These are phyloP conservation scores for Clostera curtula DNA, from an alignment of 2,888 invertebrate genomes.

Conservation along the genomic window DNA sequence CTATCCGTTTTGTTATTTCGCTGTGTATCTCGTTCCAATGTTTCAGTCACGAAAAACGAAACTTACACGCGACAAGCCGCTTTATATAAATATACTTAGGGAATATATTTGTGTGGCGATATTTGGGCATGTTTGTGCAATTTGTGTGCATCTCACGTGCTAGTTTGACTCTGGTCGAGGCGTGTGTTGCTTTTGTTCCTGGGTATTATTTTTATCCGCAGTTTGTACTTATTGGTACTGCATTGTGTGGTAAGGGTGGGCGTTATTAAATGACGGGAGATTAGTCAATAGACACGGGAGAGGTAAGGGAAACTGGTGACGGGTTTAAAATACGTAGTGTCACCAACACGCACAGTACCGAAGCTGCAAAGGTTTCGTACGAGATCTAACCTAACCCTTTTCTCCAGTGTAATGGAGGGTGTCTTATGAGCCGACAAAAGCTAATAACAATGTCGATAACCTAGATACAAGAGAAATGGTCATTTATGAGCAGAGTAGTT, in stretches of 20 bases:
- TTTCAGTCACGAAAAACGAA: conserved; percentile 33
- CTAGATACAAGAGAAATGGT: too few relatives aligned
- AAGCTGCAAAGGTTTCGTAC: too few relatives aligned
- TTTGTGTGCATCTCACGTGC: conserved; percentile 61
- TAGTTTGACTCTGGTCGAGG: conserved; percentile 46
- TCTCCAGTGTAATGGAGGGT: too few relatives aligned
- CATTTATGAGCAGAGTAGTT: too few relatives aligned
- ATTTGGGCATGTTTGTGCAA: conserved; percentile 32
- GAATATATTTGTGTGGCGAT: conserved; percentile 25
- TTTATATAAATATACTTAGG: conserved; percentile 22
- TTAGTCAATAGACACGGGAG: too few relatives aligned
- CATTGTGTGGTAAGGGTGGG: conserved; percentile 47
- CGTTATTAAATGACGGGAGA: too few relatives aligned
- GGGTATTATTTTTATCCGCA: conserved; percentile 57
- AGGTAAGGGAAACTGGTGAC: too few relatives aligned
- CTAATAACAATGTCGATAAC: too few relatives aligned
- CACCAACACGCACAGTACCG: too few relatives aligned
- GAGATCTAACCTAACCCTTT: too few relatives aligned
- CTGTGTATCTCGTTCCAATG: conserved; percentile 52
- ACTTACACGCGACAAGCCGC: conserved; percentile 6
- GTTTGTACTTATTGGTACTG: conserved; percentile 56
- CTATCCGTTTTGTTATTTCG: conserved; percentile 38
- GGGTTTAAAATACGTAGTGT: too few relatives aligned
- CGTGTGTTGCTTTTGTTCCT: conserved; percentile 47
- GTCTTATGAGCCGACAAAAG: too few relatives aligned